Evolutionary conservation across 2,888 invertebrate genomes (phyloP).

Genomic region (Kuschelorhynchus macadamiae): DNA sequence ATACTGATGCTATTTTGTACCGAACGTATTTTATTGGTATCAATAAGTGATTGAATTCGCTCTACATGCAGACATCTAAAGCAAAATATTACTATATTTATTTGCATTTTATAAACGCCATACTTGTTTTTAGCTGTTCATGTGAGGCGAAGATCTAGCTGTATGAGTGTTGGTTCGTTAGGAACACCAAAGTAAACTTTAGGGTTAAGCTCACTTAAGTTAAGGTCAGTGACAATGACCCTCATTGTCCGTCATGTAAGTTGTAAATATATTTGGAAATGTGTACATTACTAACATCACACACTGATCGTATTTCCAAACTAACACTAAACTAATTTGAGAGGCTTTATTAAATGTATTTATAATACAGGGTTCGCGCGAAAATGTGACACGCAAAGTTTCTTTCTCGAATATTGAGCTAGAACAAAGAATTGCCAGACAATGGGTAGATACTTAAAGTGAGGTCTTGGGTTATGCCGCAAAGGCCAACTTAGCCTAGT

Average conservation of each 20-base stretch:
- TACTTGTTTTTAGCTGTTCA: constrained; percentile 67
- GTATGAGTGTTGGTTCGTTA: constrained; percentile 56
- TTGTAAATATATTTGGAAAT: constrained; percentile 6
- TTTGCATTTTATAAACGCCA: constrained; percentile 30
- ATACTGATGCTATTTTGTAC: too few relatives aligned
- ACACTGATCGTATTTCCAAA: background rate
- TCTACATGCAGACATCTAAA: background rate
- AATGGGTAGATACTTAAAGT: too few relatives aligned
- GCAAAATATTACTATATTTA: constrained; percentile 12
- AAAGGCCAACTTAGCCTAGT: too few relatives aligned
- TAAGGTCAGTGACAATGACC: constrained; percentile 39
- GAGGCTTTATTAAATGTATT: background rate
- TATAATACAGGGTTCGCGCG: background rate
- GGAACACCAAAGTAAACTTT: constrained; percentile 46
- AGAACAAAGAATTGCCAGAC: too few relatives aligned
- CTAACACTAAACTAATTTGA: background rate
- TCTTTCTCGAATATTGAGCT: too few relatives aligned
- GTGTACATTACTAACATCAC: constrained; percentile 7
- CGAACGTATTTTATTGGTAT: too few relatives aligned
- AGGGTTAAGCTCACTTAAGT: constrained; percentile 31
- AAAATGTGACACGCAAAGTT: too few relatives aligned
- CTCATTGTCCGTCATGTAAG: constrained; percentile 27
- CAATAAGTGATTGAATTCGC: too few relatives aligned
- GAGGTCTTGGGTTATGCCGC: too few relatives aligned
- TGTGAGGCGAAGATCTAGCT: constrained; percentile 69